Conservation (phyloP, 2,797 vertebrate species). For the Nothura maculosa region DNA sequence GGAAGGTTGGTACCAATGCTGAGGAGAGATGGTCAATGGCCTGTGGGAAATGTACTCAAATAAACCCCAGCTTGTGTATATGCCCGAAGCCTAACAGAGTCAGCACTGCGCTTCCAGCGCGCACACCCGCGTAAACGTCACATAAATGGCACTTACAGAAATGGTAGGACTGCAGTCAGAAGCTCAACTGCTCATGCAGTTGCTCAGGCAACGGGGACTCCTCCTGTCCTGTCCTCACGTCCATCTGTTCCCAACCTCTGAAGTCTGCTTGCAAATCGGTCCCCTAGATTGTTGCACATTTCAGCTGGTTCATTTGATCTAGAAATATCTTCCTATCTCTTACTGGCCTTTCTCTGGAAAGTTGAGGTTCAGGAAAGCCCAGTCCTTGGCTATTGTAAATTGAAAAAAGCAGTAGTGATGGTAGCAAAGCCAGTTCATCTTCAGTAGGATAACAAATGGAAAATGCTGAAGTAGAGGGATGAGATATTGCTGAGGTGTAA, state of each 20-base stretch:
- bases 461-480: background rate
- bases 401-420: background rate
- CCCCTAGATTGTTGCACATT: background rate
- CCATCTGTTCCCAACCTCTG: background rate
- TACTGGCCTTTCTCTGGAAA: background rate
- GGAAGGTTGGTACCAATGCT: background rate
- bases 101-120: no score
- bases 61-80: accelerated
- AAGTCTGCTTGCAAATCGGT: background rate
- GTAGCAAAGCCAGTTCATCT: background rate
- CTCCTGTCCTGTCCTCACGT: no score
- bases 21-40: background rate
- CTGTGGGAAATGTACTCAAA: background rate
- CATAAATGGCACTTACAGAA: no score
- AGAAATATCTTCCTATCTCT: no score
- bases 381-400: background rate
- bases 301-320: background rate
- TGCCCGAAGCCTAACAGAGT: accelerated
- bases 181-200: background rate
- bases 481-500: background rate
- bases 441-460: background rate
- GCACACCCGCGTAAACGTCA: background rate
- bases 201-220: background rate
- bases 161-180: background rate
- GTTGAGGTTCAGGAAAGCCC: background rate